A percentile compares a stretch with the other conserved stretches of the same genome.
Evolutionary conservation across 1,140 invertebrate genomes (phyloP).

Genomic region (Harlomillsia oculata): DNA sequence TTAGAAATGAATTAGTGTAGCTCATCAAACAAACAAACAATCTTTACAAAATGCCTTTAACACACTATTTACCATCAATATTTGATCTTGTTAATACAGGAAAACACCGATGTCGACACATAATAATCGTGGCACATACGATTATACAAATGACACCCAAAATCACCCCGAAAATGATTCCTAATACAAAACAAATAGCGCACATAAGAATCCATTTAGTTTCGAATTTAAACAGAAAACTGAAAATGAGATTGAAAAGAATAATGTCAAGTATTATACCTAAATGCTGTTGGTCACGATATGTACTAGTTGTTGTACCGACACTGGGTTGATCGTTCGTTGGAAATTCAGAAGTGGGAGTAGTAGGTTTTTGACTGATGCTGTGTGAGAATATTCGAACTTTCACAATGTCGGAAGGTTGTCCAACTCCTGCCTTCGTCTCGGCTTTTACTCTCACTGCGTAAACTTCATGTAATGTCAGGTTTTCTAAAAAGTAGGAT

Average conservation of each 20-base stretch:
- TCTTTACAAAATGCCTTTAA: neutral
- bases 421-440: constrained; percentile 21
- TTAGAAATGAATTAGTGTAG: no score
- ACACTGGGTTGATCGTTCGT: neutral
- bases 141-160: constrained; percentile 20
- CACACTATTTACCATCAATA: neutral
- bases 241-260: neutral
- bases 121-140: constrained; percentile 24
- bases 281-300: constrained; percentile 15
- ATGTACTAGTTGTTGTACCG: neutral
- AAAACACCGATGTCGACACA: constrained; percentile 30
- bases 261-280: constrained; percentile 7
- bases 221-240: neutral
- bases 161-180: constrained; percentile 20
- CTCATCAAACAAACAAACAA: neutral
- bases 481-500: constrained; percentile 12
- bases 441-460: constrained; percentile 24
- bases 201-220: neutral
- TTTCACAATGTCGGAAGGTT: neutral
- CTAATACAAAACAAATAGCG: constrained; percentile 4
- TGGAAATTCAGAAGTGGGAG: neutral
- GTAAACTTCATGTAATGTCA: constrained; percentile 15
- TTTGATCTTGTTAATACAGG: constrained; percentile 12
- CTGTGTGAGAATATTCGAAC: constrained; percentile 12
- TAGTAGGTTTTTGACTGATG: neutral